Evolutionary conservation across 2,888 invertebrate genomes (phyloP).

Genomic region (Mechanitis messenoides): DNA sequence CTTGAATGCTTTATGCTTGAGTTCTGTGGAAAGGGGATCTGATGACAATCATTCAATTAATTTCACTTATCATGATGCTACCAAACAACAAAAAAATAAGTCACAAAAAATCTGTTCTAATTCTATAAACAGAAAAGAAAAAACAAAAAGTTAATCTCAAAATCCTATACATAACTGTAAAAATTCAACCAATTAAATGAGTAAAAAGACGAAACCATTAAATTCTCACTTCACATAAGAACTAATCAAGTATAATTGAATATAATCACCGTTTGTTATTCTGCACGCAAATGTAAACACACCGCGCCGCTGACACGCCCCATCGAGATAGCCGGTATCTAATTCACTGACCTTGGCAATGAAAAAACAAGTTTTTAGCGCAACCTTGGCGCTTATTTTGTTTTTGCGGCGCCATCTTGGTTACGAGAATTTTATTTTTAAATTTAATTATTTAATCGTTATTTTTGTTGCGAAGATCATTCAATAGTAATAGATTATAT

Average conservation of each 20-base stretch:
- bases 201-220: too few relatives aligned
- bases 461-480: not conserved
- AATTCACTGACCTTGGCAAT: slow-evolving; percentile 74
- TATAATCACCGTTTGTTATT: slow-evolving; percentile 52
- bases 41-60: too few relatives aligned
- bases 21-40: not conserved
- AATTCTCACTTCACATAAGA: not conserved
- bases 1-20: slow-evolving; percentile 1
- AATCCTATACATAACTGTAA: too few relatives aligned
- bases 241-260: slow-evolving; percentile 14
- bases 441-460: not conserved
- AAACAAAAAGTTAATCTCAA: too few relatives aligned
- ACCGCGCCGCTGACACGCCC: slow-evolving; percentile 62
- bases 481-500: not conserved
- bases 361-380: slow-evolving; percentile 65
- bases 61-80: too few relatives aligned
- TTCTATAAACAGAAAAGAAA: too few relatives aligned
- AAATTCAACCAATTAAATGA: too few relatives aligned
- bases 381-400: slow-evolving; percentile 53
- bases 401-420: slow-evolving; percentile 43
- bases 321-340: slow-evolving; percentile 64
- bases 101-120: too few relatives aligned
- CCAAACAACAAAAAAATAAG: too few relatives aligned
- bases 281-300: slow-evolving; percentile 60
- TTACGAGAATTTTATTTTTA: slow-evolving; percentile 20